Conservation (phyloP, 1,140 invertebrate species). For the Lucilia cuprina region DNA sequence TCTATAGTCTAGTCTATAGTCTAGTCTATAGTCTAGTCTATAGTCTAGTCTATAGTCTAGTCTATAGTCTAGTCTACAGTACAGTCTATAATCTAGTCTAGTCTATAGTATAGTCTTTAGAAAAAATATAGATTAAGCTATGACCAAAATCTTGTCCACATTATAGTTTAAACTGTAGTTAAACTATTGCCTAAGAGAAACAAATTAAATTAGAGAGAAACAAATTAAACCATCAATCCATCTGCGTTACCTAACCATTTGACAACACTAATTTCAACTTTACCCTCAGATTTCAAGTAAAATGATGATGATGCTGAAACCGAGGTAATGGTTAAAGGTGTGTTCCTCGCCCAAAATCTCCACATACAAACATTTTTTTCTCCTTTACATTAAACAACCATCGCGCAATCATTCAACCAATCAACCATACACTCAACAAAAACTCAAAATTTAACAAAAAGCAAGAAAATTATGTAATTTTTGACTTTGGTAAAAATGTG, state of each 20-base stretch:
- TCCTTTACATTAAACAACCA: neutral
- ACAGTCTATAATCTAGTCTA: too few species aligned
- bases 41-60: too few species aligned
- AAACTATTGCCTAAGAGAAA: too few species aligned
- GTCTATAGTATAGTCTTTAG: too few species aligned
- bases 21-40: too few species aligned
- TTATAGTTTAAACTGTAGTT: too few species aligned
- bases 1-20: too few species aligned
- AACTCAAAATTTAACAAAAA: neutral
- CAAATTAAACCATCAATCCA: too few species aligned
- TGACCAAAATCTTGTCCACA: too few species aligned
- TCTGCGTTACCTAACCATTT: neutral
- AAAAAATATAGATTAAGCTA: too few species aligned
- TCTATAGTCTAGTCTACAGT: too few species aligned
- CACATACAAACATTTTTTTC: neutral
- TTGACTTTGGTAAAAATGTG: conserved; percentile 5
- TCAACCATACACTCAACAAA: neutral
- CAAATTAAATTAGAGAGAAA: too few species aligned
- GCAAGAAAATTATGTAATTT: neutral
- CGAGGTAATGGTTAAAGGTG: neutral
- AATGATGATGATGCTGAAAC: neutral
- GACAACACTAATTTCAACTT: neutral
- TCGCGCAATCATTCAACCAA: neutral
- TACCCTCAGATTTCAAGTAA: neutral
- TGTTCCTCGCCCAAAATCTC: neutral